phyloP scores from a whole-genome alignment of 2,888 invertebrate species.

The Campoletis raptor region DNA sequence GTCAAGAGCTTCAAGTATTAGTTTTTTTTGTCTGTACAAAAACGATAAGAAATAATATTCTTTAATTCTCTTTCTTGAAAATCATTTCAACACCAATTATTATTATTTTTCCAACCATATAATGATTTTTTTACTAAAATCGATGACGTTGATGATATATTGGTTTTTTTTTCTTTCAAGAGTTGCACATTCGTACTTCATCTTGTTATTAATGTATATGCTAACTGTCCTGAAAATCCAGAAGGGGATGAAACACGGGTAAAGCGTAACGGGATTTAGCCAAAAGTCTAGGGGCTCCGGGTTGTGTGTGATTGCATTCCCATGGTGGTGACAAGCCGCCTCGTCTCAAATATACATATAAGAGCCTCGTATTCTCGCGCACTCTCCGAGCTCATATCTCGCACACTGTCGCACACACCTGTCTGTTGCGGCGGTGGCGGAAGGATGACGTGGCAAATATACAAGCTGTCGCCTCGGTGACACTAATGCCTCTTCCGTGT shows the following conservation, averaged over 20 bases:
- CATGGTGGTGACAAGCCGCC: constrained; percentile 53
- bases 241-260: constrained; percentile 38
- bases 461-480: constrained; percentile 72
- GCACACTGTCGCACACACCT: constrained; percentile 64
- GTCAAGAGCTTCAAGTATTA: not conserved
- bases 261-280: constrained; percentile 55
- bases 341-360: constrained; percentile 42
- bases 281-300: constrained; percentile 49
- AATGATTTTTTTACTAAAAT: not conserved
- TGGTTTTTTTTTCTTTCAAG: not conserved
- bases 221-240: constrained; percentile 45
- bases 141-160: not conserved
- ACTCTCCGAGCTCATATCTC: constrained; percentile 26
- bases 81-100: no score
- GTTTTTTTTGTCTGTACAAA: not conserved
- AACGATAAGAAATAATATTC: constrained; percentile 3
- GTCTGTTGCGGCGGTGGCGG: constrained; percentile 68
- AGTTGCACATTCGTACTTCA: not conserved
- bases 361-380: constrained; percentile 43
- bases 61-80: no score
- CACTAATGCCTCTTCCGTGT: constrained; percentile 73
- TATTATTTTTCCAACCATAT: not conserved
- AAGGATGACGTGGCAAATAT: constrained; percentile 74
- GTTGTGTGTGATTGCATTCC: constrained; percentile 59
- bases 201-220: constrained; percentile 37